Percentiles rank a stretch among this genome's conserved stretches.
phyloP scores from a whole-genome alignment of 30 jellyfish, hydroid and myxozoan species.

The Pseudorhiza aurosa region DNA sequence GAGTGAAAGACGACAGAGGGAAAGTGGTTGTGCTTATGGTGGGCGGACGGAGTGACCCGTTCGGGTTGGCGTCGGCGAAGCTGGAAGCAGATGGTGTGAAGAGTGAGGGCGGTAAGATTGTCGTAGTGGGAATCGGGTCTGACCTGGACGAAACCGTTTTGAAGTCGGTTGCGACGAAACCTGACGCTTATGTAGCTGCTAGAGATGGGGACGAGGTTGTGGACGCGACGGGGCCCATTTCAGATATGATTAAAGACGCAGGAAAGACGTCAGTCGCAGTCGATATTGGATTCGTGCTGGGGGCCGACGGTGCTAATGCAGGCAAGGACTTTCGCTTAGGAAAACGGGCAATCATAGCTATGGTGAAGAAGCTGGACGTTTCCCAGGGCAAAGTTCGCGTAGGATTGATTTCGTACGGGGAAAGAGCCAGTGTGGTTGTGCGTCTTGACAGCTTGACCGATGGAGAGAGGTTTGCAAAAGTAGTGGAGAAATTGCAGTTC shows the following conservation, averaged over 20 bases:
- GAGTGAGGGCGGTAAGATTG: not conserved
- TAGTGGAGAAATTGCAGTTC: not conserved
- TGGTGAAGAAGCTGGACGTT: constrained; percentile 1
- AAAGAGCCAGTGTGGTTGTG: constrained; percentile 1
- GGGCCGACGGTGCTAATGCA: constrained; percentile 53
- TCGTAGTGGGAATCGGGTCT: constrained; percentile 54
- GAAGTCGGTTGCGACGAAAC: constrained; percentile 12
- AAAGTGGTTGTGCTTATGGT: constrained; percentile 12
- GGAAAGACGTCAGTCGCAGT: constrained; percentile 14
- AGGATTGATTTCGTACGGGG: constrained; percentile 21
- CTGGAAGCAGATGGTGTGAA: constrained; percentile 6
- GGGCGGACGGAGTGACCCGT: constrained; percentile 3
- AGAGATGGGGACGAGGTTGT: not conserved
- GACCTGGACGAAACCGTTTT: constrained; percentile 17
- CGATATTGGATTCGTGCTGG: constrained; percentile 55
- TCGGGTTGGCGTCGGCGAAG: not conserved
- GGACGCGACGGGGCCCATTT: not conserved
- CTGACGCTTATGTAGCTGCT: constrained; percentile 5
- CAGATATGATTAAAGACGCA: not conserved
- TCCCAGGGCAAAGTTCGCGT: not conserved
- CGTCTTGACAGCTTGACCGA: not conserved
- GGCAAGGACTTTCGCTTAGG: not conserved
- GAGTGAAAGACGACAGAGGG: not conserved
- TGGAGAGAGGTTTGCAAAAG: not conserved
- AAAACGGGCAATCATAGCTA: not conserved